Base-by-base conservation (phyloP, 2,888 invertebrate genomes). In the Prosopocoilus inquinatus region DNA sequence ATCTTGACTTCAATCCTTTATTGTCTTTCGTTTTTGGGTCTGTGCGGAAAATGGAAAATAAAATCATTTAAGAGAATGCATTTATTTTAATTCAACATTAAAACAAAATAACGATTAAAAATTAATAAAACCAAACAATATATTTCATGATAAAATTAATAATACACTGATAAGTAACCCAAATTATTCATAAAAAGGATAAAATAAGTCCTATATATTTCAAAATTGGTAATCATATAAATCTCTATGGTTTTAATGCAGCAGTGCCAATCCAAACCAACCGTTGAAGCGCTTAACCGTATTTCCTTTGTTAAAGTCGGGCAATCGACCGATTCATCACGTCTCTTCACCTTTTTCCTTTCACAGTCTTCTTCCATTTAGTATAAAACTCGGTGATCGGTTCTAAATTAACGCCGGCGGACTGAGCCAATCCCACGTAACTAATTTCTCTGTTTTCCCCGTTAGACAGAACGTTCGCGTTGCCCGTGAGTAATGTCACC, bases 341-440 rank as follows among this genome's bases (percentile, higher is more conserved):
- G 9, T 41, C 53, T 45, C 13, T 77, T 84, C 84, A 86, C 75
- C 85, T 84, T 65, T 84, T 84, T 67, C 83, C 84, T 69, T 85
- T 85, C 57, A 82, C 80, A 20, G 85, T 82, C 66, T 88, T 87
- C 74, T 91, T 91, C 89, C 93, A 94, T 78, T 91, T 92, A 45
- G 84, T 80, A 78, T 90, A 89, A 81, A 94, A 95, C 64, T 87
- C 85, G 65, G 86, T 86, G 65, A 94, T 89, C 70, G 88, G 86
- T 75, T 94, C 90, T 52, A 93, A 81, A 66, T 89, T 85, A 47
- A 94, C 87, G 13, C 94, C 93, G 58, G 90, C 89, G 44, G 90
- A 83, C 68, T 89, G 85, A 20, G 91, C 87, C 63, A 94, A 84
- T 55, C 90, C 90, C 5, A 87, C 84, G 55, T 87, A 84, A 74